These are phyloP conservation scores for Platysteira castanea DNA, from an alignment of 2,113 vertebrate genomes.

Conservation along the genomic window DNA sequence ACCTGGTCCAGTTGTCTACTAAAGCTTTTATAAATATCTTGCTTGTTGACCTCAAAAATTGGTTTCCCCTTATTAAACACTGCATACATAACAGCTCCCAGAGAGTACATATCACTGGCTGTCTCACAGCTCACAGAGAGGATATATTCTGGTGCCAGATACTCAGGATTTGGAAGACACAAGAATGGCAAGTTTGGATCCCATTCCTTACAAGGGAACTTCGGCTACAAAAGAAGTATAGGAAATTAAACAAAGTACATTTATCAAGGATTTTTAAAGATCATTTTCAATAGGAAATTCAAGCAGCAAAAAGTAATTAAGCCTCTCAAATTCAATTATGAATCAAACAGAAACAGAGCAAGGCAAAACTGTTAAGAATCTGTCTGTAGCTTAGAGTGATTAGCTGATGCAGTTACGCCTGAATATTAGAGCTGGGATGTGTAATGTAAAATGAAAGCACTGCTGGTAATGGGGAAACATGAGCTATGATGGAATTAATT, in stretches of 20 bases:
- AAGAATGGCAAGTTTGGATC: constrained; percentile 93
- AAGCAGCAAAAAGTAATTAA: not conserved
- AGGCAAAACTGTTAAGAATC: not conserved
- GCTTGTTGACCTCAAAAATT: constrained; percentile 96
- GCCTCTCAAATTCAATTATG: not conserved
- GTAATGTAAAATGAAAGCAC: not conserved
- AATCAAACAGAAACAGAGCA: not conserved
- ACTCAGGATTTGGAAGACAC: constrained; percentile 96
- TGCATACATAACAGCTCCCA: constrained; percentile 89
- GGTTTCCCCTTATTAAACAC: constrained; percentile 98
- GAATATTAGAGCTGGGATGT: not conserved
- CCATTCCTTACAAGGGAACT: constrained; percentile 96
- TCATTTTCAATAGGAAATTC: not conserved
- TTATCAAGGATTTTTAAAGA: not conserved
- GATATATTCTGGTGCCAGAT: constrained; percentile 97
- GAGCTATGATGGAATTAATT: not conserved
- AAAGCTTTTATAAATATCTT: constrained; percentile 99
- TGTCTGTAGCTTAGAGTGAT: not conserved
- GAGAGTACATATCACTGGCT: constrained; percentile 97
- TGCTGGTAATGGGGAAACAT: not conserved
- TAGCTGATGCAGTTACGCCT: not conserved
- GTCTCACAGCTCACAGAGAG: constrained; percentile 97
- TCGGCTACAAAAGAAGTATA: constrained; percentile 73
- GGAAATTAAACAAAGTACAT: not conserved
- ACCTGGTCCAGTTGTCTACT: constrained; percentile 98